Conservation (phyloP, 2,113 vertebrate species). For the Charadrius vociferus region DNA sequence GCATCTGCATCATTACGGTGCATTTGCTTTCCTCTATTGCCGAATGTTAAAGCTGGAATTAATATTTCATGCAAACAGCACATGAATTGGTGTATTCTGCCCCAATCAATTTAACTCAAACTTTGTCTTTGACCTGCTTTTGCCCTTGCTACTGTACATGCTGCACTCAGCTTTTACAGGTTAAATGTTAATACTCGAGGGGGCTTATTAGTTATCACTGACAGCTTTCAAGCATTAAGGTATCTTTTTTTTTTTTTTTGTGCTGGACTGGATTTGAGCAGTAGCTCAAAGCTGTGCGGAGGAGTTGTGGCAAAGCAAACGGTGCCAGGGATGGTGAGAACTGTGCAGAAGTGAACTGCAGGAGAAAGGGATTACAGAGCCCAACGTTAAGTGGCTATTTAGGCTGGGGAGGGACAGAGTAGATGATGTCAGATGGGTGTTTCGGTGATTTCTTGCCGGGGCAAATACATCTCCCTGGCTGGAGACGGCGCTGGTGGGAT, state of each 20-base stretch:
- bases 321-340: background rate
- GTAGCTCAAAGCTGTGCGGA: background rate
- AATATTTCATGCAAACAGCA: conserved; percentile 45
- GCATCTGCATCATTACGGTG: background rate
- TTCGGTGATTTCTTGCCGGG: background rate
- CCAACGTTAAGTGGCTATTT: background rate
- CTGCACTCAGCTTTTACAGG: background rate
- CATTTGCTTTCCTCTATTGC: background rate
- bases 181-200: background rate
- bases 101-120: conserved; percentile 30
- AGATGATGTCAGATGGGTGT: background rate
- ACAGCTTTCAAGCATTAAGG: background rate
- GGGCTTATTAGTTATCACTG: background rate
- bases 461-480: background rate
- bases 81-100: background rate
- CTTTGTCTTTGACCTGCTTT: conserved; percentile 32
- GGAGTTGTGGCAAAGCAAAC: background rate
- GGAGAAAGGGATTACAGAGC: background rate
- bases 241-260: background rate
- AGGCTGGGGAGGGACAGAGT: background rate
- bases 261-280: background rate
- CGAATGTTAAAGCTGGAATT: background rate
- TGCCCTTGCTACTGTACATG: background rate
- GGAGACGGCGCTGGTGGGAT: background rate
- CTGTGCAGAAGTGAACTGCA: background rate